A percentile compares a stretch with the other conserved stretches of the same genome.
These are phyloP conservation scores for Heliconius himera DNA, from an alignment of 1,140 invertebrate species.

Conservation along the genomic window DNA sequence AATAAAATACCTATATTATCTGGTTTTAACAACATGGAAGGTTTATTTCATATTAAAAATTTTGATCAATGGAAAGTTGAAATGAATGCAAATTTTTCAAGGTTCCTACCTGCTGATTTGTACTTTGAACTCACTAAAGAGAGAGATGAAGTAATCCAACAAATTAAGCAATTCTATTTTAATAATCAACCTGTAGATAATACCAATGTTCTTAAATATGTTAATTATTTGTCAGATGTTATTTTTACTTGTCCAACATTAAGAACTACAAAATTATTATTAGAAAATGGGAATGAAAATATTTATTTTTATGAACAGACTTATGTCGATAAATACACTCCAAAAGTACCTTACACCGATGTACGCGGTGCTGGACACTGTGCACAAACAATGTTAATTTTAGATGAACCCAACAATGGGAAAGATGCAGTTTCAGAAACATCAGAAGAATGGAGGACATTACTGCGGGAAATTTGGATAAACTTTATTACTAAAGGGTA, in stretches of 20 bases:
- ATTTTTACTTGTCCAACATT: conserved; percentile 53
- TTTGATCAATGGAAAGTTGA: conserved; percentile 54
- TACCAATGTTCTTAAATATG: conserved; percentile 49
- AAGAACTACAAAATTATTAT: conserved; percentile 45
- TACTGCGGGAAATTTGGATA: conserved; percentile 42
- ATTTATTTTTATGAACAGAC: conserved; percentile 63
- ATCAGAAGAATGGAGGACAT: conserved; percentile 33
- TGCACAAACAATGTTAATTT: conserved; percentile 43
- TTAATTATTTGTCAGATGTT: conserved; percentile 59
- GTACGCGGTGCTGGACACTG: conserved; percentile 52
- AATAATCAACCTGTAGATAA: conserved; percentile 40
- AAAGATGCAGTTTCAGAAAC: conserved; percentile 25
- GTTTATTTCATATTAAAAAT: conserved; percentile 34
- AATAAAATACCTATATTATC: conserved; percentile 54
- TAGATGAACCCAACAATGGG: conserved; percentile 40
- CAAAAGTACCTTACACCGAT: conserved; percentile 45
- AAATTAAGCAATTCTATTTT: conserved; percentile 54
- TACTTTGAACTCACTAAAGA: conserved; percentile 43
- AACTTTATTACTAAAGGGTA: conserved; percentile 48
- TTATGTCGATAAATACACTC: conserved; percentile 45
- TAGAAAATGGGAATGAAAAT: conserved; percentile 47
- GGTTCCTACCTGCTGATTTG: conserved; percentile 58
- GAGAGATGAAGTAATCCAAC: conserved; percentile 8
- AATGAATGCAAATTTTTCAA: conserved; percentile 63
- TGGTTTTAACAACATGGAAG: conserved; percentile 53